A percentile compares a stretch with the other conserved stretches of the same genome.
phyloP scores from a whole-genome alignment of 92 coral and sea anemone species.

The Parazoanthus atlanticus region DNA sequence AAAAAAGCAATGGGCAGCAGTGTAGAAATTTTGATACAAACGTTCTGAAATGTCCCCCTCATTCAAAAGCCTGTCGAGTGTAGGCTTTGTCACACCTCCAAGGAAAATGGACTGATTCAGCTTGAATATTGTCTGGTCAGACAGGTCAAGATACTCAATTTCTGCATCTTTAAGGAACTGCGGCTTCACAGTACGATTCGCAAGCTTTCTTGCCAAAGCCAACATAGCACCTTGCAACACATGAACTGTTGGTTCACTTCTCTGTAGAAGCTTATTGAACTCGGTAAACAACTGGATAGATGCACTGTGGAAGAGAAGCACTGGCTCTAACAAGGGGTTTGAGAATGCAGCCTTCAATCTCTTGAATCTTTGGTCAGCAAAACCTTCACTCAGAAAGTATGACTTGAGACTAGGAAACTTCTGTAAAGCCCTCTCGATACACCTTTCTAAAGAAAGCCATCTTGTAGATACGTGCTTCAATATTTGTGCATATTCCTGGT shows the following conservation, averaged over 20 bases:
- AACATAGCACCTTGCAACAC: slow-evolving; percentile 35
- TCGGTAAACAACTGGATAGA: slow-evolving; percentile 41
- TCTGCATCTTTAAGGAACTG: not conserved
- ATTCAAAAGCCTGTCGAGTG: too few relatives aligned
- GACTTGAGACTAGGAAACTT: slow-evolving; percentile 53
- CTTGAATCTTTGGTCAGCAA: slow-evolving; percentile 43
- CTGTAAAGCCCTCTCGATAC: slow-evolving; percentile 50
- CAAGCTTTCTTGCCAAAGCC: slow-evolving; percentile 38
- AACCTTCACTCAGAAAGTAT: slow-evolving; percentile 46
- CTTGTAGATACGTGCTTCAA: slow-evolving; percentile 51
- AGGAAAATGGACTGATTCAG: too few relatives aligned
- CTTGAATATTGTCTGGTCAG: too few relatives aligned
- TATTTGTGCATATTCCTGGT: slow-evolving; percentile 48
- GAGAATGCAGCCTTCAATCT: slow-evolving; percentile 50
- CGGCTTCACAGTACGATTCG: slow-evolving; percentile 37
- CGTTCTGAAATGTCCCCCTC: too few relatives aligned
- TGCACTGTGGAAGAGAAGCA: slow-evolving; percentile 43
- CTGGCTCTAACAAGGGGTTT: slow-evolving; percentile 44
- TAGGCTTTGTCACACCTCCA: too few relatives aligned
- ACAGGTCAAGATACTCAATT: not conserved
- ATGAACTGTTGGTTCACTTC: slow-evolving; percentile 48
- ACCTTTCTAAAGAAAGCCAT: slow-evolving; percentile 55
- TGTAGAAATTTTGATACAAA: too few relatives aligned
- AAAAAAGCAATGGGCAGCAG: too few relatives aligned
- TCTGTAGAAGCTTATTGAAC: slow-evolving; percentile 48